A percentile compares a stretch with the other conserved stretches of the same genome.
Evolutionary conservation across 2,888 invertebrate species (phyloP).

Genomic region (Mesorhabditis sp.): DNA sequence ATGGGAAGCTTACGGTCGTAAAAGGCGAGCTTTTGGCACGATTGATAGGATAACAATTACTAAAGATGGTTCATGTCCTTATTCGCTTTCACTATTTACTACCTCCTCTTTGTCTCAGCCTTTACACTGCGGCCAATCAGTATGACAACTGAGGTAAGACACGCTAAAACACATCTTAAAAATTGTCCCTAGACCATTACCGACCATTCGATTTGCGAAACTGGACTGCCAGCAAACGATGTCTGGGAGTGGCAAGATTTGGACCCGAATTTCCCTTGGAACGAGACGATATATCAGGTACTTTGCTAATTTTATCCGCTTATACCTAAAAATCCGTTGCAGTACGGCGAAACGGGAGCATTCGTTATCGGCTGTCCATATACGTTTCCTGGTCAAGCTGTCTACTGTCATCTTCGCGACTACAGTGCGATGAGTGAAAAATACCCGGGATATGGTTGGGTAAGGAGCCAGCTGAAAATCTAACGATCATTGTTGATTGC

Average conservation of each 20-base stretch:
- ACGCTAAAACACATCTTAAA: not conserved
- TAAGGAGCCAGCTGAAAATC: not conserved
- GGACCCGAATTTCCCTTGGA: not conserved
- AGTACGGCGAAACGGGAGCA: not conserved
- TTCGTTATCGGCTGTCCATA: not conserved
- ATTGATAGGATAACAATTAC: constrained; percentile 22
- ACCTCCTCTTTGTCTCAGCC: constrained; percentile 79
- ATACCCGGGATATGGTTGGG: not conserved
- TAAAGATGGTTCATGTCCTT: constrained; percentile 66
- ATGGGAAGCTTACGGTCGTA: constrained; percentile 93
- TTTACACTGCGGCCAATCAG: constrained; percentile 75
- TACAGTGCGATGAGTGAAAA: constrained; percentile 15
- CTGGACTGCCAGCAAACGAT: not conserved
- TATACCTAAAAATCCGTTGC: no score
- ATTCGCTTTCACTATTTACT: constrained; percentile 83
- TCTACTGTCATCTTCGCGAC: constrained; percentile 26
- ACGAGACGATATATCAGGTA: not conserved
- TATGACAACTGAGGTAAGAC: constrained; percentile 38
- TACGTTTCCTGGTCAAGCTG: not conserved
- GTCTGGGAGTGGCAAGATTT: not conserved
- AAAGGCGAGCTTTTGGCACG: constrained; percentile 70
- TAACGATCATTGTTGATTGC: not conserved
- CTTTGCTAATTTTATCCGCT: no score
- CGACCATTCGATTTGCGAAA: not conserved
- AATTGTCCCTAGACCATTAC: not conserved